Percentiles rank a stretch among this genome's conserved stretches.
These are phyloP conservation scores for Stenodera caucasica DNA, from an alignment of 2,888 invertebrate genomes.

Conservation along the genomic window DNA sequence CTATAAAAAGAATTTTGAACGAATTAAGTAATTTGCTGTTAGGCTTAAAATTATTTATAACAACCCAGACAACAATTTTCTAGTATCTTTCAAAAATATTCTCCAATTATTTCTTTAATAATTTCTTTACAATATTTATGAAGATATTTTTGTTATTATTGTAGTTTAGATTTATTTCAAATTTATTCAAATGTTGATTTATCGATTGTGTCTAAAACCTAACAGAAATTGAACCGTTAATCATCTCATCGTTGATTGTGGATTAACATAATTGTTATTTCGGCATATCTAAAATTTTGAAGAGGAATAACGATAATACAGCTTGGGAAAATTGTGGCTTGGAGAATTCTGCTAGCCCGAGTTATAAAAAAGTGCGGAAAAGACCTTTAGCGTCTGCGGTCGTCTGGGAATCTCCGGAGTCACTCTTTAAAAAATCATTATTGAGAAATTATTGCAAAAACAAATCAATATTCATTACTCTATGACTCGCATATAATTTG, in stretches of 20 bases:
- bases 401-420: too few species aligned
- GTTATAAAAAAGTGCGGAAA: too few species aligned
- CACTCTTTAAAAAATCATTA: too few species aligned
- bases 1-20: not conserved
- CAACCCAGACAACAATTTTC: not conserved
- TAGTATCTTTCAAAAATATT: too few species aligned
- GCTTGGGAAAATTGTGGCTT: too few species aligned
- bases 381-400: too few species aligned
- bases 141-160: not conserved
- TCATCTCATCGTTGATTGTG: not conserved
- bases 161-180: conserved; percentile 13
- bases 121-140: not conserved
- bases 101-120: too few species aligned
- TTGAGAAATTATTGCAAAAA: conserved; percentile 9
- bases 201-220: too few species aligned
- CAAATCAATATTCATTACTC: conserved; percentile 3
- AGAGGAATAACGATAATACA: too few species aligned
- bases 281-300: too few species aligned
- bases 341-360: too few species aligned
- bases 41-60: not conserved
- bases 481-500: conserved; percentile 14
- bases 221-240: not conserved
- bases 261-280: not conserved
- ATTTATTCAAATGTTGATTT: conserved; percentile 6
- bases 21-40: not conserved